A percentile compares a stretch with the other conserved stretches of the same genome.
Evolutionary conservation across 2,888 invertebrate genomes (phyloP).

Genomic region (Hypolimnas misippus): DNA sequence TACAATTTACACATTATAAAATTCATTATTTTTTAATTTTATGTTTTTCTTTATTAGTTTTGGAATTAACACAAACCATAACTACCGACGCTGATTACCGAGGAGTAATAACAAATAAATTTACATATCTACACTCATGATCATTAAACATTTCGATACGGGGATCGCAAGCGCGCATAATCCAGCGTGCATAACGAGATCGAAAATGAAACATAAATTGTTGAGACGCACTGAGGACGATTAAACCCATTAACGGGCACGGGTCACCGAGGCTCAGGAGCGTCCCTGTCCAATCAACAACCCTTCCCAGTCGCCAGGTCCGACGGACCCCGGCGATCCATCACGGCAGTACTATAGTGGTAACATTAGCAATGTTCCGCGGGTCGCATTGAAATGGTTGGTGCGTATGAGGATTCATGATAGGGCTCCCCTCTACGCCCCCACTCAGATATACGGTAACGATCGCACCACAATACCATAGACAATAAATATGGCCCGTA

Average conservation of each 20-base stretch:
- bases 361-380: constrained; percentile 56
- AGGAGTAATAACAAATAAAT: constrained; percentile 46
- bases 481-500: constrained; percentile 79
- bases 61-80: background rate
- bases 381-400: constrained; percentile 66
- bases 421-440: constrained; percentile 73
- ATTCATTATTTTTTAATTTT: background rate
- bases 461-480: constrained; percentile 81
- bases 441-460: constrained; percentile 80
- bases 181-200: constrained; percentile 79
- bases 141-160: constrained; percentile 61
- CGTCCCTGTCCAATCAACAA: constrained; percentile 75
- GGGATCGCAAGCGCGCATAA: constrained; percentile 68
- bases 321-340: constrained; percentile 40
- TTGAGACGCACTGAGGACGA: constrained; percentile 75
- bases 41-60: background rate
- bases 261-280: constrained; percentile 68
- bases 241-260: constrained; percentile 81
- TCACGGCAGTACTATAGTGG: constrained; percentile 37
- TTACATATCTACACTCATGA: constrained; percentile 68
- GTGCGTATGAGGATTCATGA: constrained; percentile 81
- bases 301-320: constrained; percentile 60
- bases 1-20: too few species aligned
- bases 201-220: constrained; percentile 84
- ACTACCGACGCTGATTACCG: constrained; percentile 17